These are phyloP conservation scores for Astropecten irregularis DNA, from an alignment of 53 echinoderm and acorn worm species.

Conservation along the genomic window DNA sequence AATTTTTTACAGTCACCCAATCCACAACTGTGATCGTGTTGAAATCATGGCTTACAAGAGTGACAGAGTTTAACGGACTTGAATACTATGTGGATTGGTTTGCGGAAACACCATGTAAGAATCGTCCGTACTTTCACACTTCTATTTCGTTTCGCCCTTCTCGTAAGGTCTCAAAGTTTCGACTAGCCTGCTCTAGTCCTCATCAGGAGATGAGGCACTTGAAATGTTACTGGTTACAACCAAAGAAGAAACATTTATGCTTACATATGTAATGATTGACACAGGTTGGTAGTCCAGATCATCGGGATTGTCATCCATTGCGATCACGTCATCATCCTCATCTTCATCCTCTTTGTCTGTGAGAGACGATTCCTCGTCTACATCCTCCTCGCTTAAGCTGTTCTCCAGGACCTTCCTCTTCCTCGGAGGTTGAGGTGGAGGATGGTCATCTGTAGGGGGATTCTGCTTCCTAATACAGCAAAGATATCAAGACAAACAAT, in stretches of 20 bases:
- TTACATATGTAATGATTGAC: constrained; percentile 40
- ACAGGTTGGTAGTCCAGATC: constrained; percentile 44
- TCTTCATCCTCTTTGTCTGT: not conserved
- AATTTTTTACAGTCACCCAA: no score
- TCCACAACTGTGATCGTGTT: no score
- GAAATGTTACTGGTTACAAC: no score
- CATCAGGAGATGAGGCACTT: no score
- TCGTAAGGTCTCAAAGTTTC: no score
- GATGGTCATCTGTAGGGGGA: not conserved
- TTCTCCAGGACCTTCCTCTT: constrained; percentile 12
- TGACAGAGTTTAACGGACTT: no score
- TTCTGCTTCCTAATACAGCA: constrained; percentile 4
- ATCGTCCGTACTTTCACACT: no score
- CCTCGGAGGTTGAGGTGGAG: not conserved
- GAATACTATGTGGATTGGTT: no score
- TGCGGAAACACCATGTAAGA: no score
- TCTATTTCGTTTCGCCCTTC: no score
- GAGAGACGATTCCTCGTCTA: not conserved
- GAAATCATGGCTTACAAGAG: no score
- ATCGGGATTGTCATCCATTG: constrained; percentile 41
- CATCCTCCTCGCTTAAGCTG: not conserved
- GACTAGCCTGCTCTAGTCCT: not conserved
- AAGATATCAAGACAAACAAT: not conserved
- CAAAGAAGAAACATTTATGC: no score
- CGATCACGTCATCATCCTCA: constrained; percentile 9